phyloP scores from a whole-genome alignment of 1,140 invertebrate species.

The Drosophila kepulauana region DNA sequence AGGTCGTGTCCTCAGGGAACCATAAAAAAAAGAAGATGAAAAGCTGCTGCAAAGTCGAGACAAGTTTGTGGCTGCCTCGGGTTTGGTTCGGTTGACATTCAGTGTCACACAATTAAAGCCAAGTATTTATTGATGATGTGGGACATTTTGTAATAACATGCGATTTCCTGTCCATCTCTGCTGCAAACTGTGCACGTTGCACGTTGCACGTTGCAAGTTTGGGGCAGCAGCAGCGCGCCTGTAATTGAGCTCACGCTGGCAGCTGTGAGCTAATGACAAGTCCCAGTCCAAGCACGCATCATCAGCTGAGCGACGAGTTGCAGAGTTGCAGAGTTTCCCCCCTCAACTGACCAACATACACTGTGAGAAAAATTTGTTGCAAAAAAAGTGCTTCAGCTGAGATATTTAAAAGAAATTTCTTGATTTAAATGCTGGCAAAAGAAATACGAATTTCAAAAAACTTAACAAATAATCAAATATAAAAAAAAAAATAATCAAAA shows the following conservation, averaged over 20 bases:
- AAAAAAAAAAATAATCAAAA: no score
- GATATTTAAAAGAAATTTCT: no score
- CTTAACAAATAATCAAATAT: no score
- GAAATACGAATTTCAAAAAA: no score
- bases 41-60: neutral
- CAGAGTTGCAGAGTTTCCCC: neutral
- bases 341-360: no score
- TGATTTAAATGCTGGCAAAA: no score
- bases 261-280: slow-evolving; percentile 80
- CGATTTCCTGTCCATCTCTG: slow-evolving; percentile 70
- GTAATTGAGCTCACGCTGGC: slow-evolving; percentile 78
- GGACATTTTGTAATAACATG: slow-evolving; percentile 81
- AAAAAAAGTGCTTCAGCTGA: no score
- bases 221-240: slow-evolving; percentile 51
- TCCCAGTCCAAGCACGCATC: slow-evolving; percentile 66
- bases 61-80: neutral
- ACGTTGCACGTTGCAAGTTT: neutral
- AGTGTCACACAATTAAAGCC: slow-evolving; percentile 60
- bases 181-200: neutral
- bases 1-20: slow-evolving; percentile 21
- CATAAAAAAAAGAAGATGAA: neutral
- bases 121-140: slow-evolving; percentile 74
- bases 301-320: slow-evolving; percentile 32
- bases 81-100: slow-evolving; percentile 37
- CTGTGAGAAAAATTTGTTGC: no score